Base-by-base conservation (phyloP, 2,113 vertebrate genomes). In the Cnemophilus loriae region DNA sequence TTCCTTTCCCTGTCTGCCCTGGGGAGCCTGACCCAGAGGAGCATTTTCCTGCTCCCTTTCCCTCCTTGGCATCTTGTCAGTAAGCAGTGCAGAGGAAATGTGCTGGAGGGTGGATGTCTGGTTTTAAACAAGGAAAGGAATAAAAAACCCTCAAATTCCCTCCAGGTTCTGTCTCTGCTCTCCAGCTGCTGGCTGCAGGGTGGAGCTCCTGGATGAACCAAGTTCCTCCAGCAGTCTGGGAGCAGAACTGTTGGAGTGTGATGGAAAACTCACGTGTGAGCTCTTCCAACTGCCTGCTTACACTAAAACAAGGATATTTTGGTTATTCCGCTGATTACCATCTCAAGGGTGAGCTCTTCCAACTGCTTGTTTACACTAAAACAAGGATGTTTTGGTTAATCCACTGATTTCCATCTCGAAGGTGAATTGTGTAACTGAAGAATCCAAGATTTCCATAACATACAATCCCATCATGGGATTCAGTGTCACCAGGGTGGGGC, bases 191-290 rank as follows among this genome's bases (percentile, higher is more conserved):
- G 8, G 47, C 73, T 68, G 47, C 24, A 68, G 74, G 56, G 20
- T 3, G 6, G 30, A 3, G 5, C 39, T 69, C 30, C 30, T 5
- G 11, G 11, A 7, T 41, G 53, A 71, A 28, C 46, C 46, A 19
- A 33, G 21, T 59, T 74, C 20, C 14, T 24, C 7, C 15, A 55
- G 24, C 44, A 35, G 17, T 26, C 44, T 11, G 5, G 30, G 56
- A 33, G 68, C 28, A 52, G 78, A 65, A 27, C 67, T 11, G 2
- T 10, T 65, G 21, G 16, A 46, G 10, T 13, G 11, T 41, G 16
- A 52, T 37, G 57, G 9, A 46, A 76, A 47, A 11, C 2, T 42
- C 6, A 3, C 0, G 0, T 32, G 10, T 64, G 24, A 22, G 18
- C 35, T 26, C 16, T 63, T 41, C 44, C 26, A 49, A 1, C 60